Evolutionary conservation across 2,888 invertebrate species (phyloP).

Genomic region (Eutolmus rufibarbis): DNA sequence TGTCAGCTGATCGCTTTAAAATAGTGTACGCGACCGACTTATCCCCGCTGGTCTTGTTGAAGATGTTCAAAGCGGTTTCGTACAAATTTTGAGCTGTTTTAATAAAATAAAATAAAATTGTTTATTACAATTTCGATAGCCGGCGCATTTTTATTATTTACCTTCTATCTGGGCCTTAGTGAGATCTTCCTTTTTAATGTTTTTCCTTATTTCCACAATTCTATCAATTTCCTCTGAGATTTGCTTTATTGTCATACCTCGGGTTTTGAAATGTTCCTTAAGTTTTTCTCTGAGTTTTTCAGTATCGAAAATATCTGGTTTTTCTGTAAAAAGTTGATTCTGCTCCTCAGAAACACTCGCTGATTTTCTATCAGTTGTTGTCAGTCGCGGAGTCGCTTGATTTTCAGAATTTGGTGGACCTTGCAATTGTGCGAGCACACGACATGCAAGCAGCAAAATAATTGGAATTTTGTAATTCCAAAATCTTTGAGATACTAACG

Average conservation of each 20-base stretch:
- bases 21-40: slow-evolving; percentile 77
- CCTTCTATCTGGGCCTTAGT: slow-evolving; percentile 74
- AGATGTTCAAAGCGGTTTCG: slow-evolving; percentile 72
- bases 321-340: neutral
- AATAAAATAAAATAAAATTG: neutral
- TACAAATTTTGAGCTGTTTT: slow-evolving; percentile 75
- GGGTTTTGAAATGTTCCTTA: slow-evolving; percentile 54
- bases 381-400: slow-evolving; percentile 3
- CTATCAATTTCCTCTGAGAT: slow-evolving; percentile 51
- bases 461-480: neutral
- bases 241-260: slow-evolving; percentile 51
- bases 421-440: slow-evolving; percentile 52
- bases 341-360: slow-evolving; percentile 51
- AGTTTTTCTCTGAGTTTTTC: slow-evolving; percentile 41
- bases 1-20: slow-evolving; percentile 79
- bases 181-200: slow-evolving; percentile 63
- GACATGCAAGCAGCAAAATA: neutral
- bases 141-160: slow-evolving; percentile 52
- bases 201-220: slow-evolving; percentile 57
- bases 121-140: slow-evolving; percentile 66
- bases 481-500: neutral
- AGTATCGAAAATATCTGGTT: slow-evolving; percentile 49
- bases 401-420: slow-evolving; percentile 50
- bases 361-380: slow-evolving; percentile 34
- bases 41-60: slow-evolving; percentile 77